Evolutionary conservation across 2,113 vertebrate genomes (phyloP).

Genomic region (Epinephelus cyanopodus): DNA sequence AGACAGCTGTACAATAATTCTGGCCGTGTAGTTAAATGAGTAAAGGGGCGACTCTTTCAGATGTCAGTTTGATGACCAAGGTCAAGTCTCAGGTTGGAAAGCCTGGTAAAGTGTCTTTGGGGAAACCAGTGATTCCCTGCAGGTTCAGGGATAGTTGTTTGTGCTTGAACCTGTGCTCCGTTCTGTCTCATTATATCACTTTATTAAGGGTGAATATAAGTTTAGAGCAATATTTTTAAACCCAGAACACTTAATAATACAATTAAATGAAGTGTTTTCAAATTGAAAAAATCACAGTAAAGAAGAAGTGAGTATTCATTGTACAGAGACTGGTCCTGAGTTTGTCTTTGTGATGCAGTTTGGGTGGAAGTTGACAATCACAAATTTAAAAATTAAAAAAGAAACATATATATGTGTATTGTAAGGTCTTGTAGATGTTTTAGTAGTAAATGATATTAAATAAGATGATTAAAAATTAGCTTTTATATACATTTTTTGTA

Average conservation of each 20-base stretch:
- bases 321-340: background rate
- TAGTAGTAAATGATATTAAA: background rate
- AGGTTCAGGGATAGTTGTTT: constrained; percentile 1
- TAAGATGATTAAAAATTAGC: background rate
- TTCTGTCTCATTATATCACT: background rate
- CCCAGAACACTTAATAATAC: background rate
- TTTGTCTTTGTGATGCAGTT: background rate
- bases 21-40: background rate
- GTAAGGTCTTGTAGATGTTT: background rate
- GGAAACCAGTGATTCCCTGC: background rate
- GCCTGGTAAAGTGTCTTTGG: constrained; percentile 20
- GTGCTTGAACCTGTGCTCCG: background rate
- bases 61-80: constrained; percentile 9
- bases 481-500: background rate
- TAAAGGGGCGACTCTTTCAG: background rate
- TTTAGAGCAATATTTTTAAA: background rate
- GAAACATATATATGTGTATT: background rate
- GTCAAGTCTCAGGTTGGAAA: constrained; percentile 25
- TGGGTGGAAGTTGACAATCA: background rate
- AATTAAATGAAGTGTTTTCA: background rate
- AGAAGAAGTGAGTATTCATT: background rate
- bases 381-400: background rate
- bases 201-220: background rate
- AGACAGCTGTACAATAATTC: constrained; percentile 5
- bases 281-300: background rate